Base-by-base conservation (phyloP, 2,888 invertebrate species). In the Notodonta ziczac region DNA sequence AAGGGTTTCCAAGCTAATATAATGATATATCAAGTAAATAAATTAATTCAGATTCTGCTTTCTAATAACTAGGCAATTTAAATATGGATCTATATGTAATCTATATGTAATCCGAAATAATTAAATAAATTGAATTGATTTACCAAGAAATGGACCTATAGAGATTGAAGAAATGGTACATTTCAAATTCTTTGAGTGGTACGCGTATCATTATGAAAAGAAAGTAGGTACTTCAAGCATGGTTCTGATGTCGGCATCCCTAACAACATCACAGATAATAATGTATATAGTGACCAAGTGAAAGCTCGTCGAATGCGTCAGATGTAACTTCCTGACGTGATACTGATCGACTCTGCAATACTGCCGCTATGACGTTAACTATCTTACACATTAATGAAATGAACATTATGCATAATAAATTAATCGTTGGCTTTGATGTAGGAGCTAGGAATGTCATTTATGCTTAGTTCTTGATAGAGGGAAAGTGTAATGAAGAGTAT, bases 311-410 rank as follows among this genome's bases (percentile, higher is more conserved):
- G 51, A 52, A 32, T 13, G 52, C 32, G 32, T 24, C 13, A 44
- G 13, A 51, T 66, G 66, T 66, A 66, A 72, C 61, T 63, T 57
- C 59, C 63, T 61, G 65, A 62, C 55, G 62, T 60, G 58, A 70
- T 60, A 74, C 63, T 72, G 73, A 72, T 74, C 61, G 67, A 74
- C 62, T 63, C 61, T 58, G 58, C 60, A 60, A 57, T n/a, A 48
- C 24, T 2, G 24, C 24, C 24, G 24, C 24, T 53, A 46, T 42
- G 52, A 24, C 48, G 42, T 44, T 69, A 71, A 74, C 74, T 63
- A 66, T 65, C 66, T 58, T 60, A 55, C 48, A 57, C 50, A 58
- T 48, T 24, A 24, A 7, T 40, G 48, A 74, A 67, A 57, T 46
- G 35, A 42, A 58, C 66, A 66, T 69, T 56, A 60, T 35, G 61